These are phyloP conservation scores for Drosophila anomalata DNA, from an alignment of 2,888 invertebrate species.

Conservation along the genomic window DNA sequence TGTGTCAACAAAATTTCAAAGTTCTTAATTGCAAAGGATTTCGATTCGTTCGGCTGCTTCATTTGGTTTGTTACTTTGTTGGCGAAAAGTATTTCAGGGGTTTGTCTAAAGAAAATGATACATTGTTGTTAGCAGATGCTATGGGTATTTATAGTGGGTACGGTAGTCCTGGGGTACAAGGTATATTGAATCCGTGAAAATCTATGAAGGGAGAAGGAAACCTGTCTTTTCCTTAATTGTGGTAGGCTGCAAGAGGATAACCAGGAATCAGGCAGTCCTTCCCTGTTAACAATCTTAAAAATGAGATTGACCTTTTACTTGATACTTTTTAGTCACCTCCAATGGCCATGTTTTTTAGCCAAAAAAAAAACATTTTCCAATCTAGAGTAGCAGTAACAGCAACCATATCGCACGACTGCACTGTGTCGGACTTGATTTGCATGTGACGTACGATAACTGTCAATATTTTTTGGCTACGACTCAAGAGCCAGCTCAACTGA, in stretches of 20 bases:
- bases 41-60: conserved; percentile 10
- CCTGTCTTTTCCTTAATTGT: too few species aligned
- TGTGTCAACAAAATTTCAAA: conserved; percentile 76
- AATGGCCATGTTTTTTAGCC: background rate
- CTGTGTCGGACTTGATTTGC: conserved; percentile 54
- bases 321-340: background rate
- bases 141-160: background rate
- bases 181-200: too few species aligned
- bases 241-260: too few species aligned
- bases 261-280: too few species aligned
- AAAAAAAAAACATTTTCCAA: conserved; percentile 9
- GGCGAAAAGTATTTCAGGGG: background rate
- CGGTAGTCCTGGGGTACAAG: too few species aligned
- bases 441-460: conserved; percentile 72
- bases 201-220: too few species aligned
- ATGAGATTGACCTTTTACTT: background rate
- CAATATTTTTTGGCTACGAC: conserved; percentile 69
- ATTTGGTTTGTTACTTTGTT: conserved; percentile 7
- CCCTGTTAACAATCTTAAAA: too few species aligned
- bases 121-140: background rate
- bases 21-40: conserved; percentile 76
- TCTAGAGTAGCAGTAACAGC: background rate
- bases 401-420: conserved; percentile 19
- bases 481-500: conserved; percentile 61
- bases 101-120: background rate